Evolutionary conservation across 2,888 invertebrate genomes (phyloP), one percentile per base, ranked within the genome.

Genomic region (Agonopterix heracliana): DNA sequence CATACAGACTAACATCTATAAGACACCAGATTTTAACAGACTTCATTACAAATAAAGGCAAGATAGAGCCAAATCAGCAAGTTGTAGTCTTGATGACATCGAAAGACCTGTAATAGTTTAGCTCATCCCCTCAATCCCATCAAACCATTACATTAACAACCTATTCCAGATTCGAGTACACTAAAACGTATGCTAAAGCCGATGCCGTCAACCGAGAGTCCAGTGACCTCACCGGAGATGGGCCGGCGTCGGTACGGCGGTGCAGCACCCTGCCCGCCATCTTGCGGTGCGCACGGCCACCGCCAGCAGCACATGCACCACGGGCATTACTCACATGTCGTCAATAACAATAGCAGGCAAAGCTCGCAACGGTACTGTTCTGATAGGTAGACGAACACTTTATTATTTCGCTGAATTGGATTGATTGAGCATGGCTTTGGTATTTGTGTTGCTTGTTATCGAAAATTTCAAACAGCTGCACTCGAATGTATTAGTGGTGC

Each of bases 101-200:
- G 3, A 17, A 3, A 3, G 3, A 17, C 17, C 2, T 2, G 17
- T 17, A 17, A 17, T 17, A 17, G 26, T 5, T 7, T 26, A 26
- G 7, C 26, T 14, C 14, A 17, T 17, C 26, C 26, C 26, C 7
- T 26, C 5, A 26, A 26, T 26, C 5, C 5, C 26, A 26, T 26
- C 26, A 26, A 5, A 26, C 7, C 26, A 26, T 5, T 26, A 26
- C 26, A 26, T 26, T 26, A 26, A 26, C 7, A 26, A 26, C 3
- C 26, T 26, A 26, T 26, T 38, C 11, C 93, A 81, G 96, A 96
- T 80, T 94, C 94, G 69, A 94, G 93, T 72, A 97, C 97, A 8
- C 89, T 98, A 63, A 97, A 98, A 80, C 92, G 96, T 57, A 97
- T 98, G 96, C 90, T 98, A 63, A 97, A 97, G 72, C 97, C 97